Conservation (phyloP, 2,113 vertebrate genomes). For the Phocoena phocoena region DNA sequence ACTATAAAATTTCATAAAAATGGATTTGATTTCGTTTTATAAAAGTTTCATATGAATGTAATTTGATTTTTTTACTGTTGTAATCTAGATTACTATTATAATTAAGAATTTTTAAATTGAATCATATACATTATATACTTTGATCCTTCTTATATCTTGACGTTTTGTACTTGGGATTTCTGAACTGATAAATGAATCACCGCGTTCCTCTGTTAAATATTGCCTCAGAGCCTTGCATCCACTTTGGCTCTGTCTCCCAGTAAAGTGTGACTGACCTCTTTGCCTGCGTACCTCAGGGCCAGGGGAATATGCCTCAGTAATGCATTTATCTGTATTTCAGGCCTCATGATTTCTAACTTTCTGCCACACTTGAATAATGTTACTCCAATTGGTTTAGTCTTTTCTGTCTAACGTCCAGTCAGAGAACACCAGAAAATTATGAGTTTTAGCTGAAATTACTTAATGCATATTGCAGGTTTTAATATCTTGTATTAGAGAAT, state of each 20-base stretch:
- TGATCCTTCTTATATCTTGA: constrained; percentile 69
- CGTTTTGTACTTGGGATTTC: constrained; percentile 69
- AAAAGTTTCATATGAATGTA: constrained; percentile 74
- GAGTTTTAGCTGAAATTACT: background rate
- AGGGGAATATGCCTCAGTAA: background rate
- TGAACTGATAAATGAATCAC: constrained; percentile 58
- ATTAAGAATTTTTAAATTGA: constrained; percentile 74
- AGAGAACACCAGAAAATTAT: background rate
- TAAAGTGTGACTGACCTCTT: background rate
- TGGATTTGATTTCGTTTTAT: constrained; percentile 75
- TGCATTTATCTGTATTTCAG: background rate
- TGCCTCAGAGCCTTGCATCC: constrained; percentile 29
- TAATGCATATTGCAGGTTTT: background rate
- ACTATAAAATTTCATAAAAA: constrained; percentile 74
- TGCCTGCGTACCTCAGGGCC: background rate
- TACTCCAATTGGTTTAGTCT: background rate
- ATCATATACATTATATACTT: constrained; percentile 65
- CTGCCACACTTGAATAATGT: background rate
- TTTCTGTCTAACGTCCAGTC: background rate
- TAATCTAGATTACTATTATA: constrained; percentile 64
- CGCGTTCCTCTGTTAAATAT: constrained; percentile 55
- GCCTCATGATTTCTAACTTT: background rate
- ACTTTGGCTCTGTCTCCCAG: constrained; percentile 17
- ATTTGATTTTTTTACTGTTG: constrained; percentile 76
- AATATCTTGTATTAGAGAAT: background rate